Conservation (phyloP, 2,888 invertebrate genomes). For the Agonopterix heracliana region DNA sequence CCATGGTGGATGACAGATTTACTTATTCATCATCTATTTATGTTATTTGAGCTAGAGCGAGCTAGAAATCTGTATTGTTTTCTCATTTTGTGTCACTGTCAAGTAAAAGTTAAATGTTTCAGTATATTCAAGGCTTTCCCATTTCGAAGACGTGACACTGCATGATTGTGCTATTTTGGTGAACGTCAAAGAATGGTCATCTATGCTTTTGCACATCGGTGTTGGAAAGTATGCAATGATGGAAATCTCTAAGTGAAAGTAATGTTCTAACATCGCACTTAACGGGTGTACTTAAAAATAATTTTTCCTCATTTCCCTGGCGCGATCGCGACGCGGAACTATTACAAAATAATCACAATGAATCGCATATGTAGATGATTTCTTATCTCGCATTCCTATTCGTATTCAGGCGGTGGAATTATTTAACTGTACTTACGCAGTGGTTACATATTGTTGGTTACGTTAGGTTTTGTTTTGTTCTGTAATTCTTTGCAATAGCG, state of each 20-base stretch:
- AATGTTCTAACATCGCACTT: constrained; percentile 8
- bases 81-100: too few relatives aligned
- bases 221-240: constrained; percentile 68
- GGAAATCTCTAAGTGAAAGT: constrained; percentile 54
- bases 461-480: constrained; percentile 15
- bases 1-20: too few relatives aligned
- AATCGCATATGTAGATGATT: constrained; percentile 25
- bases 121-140: too few relatives aligned
- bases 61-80: too few relatives aligned
- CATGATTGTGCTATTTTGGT: constrained; percentile 48
- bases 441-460: constrained; percentile 26
- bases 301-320: constrained; percentile 50
- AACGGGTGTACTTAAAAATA: constrained; percentile 25
- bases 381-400: constrained; percentile 26
- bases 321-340: constrained; percentile 42
- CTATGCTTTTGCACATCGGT: constrained; percentile 35
- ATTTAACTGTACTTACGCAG: constrained; percentile 18
- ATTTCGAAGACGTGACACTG: constrained; percentile 39
- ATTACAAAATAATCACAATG: constrained; percentile 25
- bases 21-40: too few relatives aligned
- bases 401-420: constrained; percentile 26
- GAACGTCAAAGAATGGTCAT: constrained; percentile 38
- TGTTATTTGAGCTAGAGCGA: too few relatives aligned
- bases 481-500: constrained; percentile 29
- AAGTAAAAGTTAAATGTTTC: too few relatives aligned